Evolutionary conservation across 1,140 invertebrate species (phyloP), one percentile per base, ranked within the genome.

Genomic region (Diplogasteroides magnus): DNA sequence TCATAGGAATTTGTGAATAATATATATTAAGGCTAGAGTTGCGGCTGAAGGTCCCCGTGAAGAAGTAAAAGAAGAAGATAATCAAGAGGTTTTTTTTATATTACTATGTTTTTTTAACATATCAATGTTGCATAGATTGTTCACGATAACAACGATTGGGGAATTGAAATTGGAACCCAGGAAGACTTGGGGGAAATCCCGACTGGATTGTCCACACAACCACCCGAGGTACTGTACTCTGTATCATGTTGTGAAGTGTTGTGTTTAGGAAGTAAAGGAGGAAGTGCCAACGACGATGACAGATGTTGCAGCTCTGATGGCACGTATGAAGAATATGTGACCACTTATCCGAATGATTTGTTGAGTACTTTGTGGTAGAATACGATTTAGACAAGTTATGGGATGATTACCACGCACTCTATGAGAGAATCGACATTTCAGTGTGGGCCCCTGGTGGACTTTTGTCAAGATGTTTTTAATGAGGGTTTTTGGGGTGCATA

Each of bases 81-180:
- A 83, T 68, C 71, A 76, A 77, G 27, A 72, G 86, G 14, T 85
- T 86, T n/a, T 87, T 87, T n/a, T n/a, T n/a, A n/a, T n/a, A n/a
- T n/a, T n/a, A n/a, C n/a, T n/a, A n/a, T n/a, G n/a, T 48, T 19
- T 11, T 48, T 48, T 19, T 48, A 6, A 48, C 19, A 11, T 19
- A 48, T 48, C 19, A 6, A 48, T 48, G 6, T 11, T 48, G 29
- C 37, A 68, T 87, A 87, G 63, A 84, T 87, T 26, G 66, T 92
- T 15, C 93, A 95, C 79, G 90, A 91, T 78, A 90, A 91, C 60
- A 97, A 97, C 85, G 89, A 93, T 69, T 97, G 92, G 91, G 93
- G 92, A 88, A 87, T 87, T 79, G 83, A 48, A 19, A 48, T 48
- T 11, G 37, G 37, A 48, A 19, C 37, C 6, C 6, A 48, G 19